Conservation (phyloP, 1,140 invertebrate genomes). For the Ceratina japonica region DNA sequence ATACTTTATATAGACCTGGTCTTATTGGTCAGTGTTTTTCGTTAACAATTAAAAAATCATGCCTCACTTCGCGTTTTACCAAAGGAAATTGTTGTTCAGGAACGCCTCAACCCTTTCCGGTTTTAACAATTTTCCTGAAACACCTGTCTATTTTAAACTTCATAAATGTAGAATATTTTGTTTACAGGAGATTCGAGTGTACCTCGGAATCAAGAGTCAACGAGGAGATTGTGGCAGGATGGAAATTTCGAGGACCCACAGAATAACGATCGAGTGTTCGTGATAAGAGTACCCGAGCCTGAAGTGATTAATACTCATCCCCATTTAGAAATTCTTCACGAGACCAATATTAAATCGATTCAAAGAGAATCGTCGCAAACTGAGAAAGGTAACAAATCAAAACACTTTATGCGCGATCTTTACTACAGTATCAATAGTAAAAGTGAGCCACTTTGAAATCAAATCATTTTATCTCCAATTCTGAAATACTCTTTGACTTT, state of each 20-base stretch:
- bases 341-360: constrained; percentile 71
- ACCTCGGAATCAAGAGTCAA: constrained; percentile 65
- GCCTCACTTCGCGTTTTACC: no score
- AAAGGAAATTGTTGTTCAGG: no score
- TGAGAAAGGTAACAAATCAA: constrained; percentile 70
- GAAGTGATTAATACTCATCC: constrained; percentile 73
- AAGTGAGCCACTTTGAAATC: background rate
- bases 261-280: constrained; percentile 68
- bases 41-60: no score
- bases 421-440: no score
- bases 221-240: constrained; percentile 73
- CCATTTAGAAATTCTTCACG: constrained; percentile 74
- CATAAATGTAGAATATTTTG: constrained; percentile 6
- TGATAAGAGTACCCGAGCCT: constrained; percentile 75
- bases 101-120: no score
- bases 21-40: no score
- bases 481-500: constrained; percentile 59
- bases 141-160: background rate
- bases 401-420: no score
- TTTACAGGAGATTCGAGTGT: constrained; percentile 50
- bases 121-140: no score
- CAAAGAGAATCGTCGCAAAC: constrained; percentile 75
- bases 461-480: background rate
- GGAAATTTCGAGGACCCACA: constrained; percentile 49
- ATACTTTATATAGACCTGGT: no score